Evolutionary conservation across 2,888 invertebrate species (phyloP).

Genomic region (Troilus luridus): DNA sequence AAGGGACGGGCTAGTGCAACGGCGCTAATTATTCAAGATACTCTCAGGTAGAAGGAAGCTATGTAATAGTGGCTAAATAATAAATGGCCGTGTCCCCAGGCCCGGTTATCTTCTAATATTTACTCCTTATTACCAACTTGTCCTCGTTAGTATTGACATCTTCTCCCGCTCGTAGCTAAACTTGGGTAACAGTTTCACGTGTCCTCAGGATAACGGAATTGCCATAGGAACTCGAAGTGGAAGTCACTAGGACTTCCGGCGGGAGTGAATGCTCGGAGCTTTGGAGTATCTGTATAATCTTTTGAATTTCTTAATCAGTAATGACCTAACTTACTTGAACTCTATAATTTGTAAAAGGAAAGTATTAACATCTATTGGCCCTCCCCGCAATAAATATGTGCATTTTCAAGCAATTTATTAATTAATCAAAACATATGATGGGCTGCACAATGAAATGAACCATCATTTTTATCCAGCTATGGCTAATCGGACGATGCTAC

Average conservation of each 20-base stretch:
- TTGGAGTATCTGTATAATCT: too few relatives aligned
- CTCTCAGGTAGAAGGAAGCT: background rate
- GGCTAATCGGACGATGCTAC: too few relatives aligned
- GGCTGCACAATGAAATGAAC: too few relatives aligned
- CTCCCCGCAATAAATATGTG: too few relatives aligned
- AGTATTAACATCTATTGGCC: too few relatives aligned
- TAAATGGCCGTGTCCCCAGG: background rate
- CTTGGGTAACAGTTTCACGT: background rate
- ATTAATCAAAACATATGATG: too few relatives aligned
- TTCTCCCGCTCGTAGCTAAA: background rate
- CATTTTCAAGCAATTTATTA: too few relatives aligned
- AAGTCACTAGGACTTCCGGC: background rate
- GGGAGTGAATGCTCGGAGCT: too few relatives aligned
- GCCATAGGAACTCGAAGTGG: background rate
- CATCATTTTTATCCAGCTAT: too few relatives aligned
- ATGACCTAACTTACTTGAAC: too few relatives aligned
- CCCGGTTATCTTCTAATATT: constrained; percentile 44
- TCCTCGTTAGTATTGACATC: constrained; percentile 34
- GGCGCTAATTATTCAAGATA: constrained; percentile 36
- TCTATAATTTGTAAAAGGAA: too few relatives aligned
- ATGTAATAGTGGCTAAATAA: constrained; percentile 46
- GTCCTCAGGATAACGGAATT: background rate
- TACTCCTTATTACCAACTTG: constrained; percentile 50
- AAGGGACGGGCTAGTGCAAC: background rate
- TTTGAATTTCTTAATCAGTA: too few relatives aligned